Conservation (phyloP, 1,140 invertebrate species). For the Plectus sambesii region DNA sequence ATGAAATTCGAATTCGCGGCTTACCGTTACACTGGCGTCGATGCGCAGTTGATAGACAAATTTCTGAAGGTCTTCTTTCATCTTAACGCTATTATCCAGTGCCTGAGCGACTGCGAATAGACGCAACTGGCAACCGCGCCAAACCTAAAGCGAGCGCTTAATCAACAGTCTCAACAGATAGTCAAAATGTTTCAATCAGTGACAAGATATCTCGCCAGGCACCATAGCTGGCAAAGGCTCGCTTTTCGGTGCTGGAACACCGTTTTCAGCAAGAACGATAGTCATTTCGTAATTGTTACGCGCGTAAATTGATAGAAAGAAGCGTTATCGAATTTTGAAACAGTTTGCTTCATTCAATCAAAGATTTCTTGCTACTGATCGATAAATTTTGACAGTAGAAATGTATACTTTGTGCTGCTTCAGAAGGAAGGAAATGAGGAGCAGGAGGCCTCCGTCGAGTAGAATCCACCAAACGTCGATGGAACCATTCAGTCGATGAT, state of each 20-base stretch:
- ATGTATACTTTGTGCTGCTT: conserved; percentile 93
- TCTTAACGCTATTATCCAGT: conserved; percentile 70
- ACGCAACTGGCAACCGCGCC: conserved; percentile 94
- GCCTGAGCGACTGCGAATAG: conserved; percentile 98
- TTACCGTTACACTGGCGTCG: conserved; percentile 41
- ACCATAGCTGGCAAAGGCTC: too few species aligned
- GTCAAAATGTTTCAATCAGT: conserved; percentile 8
- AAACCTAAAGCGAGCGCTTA: conserved; percentile 48
- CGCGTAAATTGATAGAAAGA: too few species aligned
- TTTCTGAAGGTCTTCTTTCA: conserved; percentile 42
- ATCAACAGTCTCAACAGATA: conserved; percentile 11
- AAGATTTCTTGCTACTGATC: too few species aligned
- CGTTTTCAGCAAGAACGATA: too few species aligned
- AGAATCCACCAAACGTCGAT: conserved; percentile 81
- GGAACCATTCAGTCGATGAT: conserved; percentile 78
- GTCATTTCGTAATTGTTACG: too few species aligned
- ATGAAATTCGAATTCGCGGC: conserved; percentile 10
- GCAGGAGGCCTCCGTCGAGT: conserved; percentile 86
- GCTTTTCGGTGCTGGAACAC: too few species aligned
- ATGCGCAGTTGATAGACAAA: conserved; percentile 44
- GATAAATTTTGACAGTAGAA: too few species aligned
- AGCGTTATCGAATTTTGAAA: too few species aligned
- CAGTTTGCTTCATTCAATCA: too few species aligned
- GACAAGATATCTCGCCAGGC: conserved; percentile 8
- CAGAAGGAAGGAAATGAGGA: conserved; percentile 89